These are phyloP conservation scores for Ephialtes manifestator DNA, from an alignment of 2,888 invertebrate species.

Conservation along the genomic window DNA sequence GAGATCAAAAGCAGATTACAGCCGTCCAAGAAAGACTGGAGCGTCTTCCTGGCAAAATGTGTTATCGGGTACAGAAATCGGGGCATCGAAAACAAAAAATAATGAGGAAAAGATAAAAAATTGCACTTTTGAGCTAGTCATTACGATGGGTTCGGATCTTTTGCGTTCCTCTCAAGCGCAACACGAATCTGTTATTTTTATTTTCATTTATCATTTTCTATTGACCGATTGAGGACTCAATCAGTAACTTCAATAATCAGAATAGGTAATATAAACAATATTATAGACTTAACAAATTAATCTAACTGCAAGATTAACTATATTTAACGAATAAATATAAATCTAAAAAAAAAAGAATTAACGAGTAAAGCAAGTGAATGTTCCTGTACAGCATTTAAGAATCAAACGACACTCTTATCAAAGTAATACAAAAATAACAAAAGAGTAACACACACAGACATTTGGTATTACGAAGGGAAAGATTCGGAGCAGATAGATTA, in stretches of 20 bases:
- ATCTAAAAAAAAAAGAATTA: conserved; percentile 67
- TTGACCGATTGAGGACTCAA: conserved; percentile 70
- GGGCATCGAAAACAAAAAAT: conserved; percentile 55
- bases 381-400: conserved; percentile 86
- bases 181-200: conserved; percentile 59
- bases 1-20: conserved; percentile 71
- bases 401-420: conserved; percentile 83
- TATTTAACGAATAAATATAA: conserved; percentile 73
- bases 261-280: conserved; percentile 70
- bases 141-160: conserved; percentile 79
- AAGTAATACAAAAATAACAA: conserved; percentile 66
- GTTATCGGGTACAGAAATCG: conserved; percentile 55
- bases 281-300: conserved; percentile 77
- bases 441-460: conserved; percentile 55
- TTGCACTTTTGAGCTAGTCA: conserved; percentile 82
- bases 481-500: conserved; percentile 62
- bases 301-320: conserved; percentile 77
- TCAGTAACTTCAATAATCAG: conserved; percentile 71
- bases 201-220: conserved; percentile 61
- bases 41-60: conserved; percentile 72
- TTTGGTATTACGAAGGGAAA: conserved; percentile 71
- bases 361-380: conserved; percentile 82
- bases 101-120: conserved; percentile 63
- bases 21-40: conserved; percentile 80
- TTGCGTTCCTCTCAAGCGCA: conserved; percentile 77